Base-by-base conservation (phyloP, 1,140 invertebrate species). In the Diachasmimorpha longicaudata region DNA sequence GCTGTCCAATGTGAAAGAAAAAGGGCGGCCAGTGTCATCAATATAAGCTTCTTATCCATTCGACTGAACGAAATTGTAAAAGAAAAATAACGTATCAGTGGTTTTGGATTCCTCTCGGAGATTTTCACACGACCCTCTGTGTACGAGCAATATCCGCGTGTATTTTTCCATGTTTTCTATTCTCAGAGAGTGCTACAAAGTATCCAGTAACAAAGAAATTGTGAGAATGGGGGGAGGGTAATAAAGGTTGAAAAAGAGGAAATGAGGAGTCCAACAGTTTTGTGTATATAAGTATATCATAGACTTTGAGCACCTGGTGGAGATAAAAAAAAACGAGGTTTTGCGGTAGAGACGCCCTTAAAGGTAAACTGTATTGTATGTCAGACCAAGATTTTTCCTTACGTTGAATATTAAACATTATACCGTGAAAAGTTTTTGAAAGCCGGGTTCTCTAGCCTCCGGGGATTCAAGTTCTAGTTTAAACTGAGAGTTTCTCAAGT, bases 31-130 rank as follows among this genome's bases (percentile, higher is more conserved):
- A 37, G 4, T 68, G 31, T 16, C 78, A 79, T 77, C 73, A 77
- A 77, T 63, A 63, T 79, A 79, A 79, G 78, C 78, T 76, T 58
- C 78, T 79, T 77, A 79, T 37, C 52, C 66, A 48, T 72, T 42
- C 73, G 21, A 55, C 13, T 77, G 76, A 79, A 79, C 77, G 76
- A 76, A 76, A 74, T 77, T 77, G 76, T 77, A 79, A 79, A 71
- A 76, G 66, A 71, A 52, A 48, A 46, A 37, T 25, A 23, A 63
- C 5, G 36, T 66, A 39, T 39, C 55, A 25, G 58, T n/a, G 58
- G 39, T 74, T 52, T 74, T 19, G 37, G 58, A 55, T 76, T 76
- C 39, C 52, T 69, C 21, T 70, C 72, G 67, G 66, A 19, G 78
- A 77, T 77, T 79, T 79, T 79, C 76, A 79, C 78, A 79, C 78